Conservation (phyloP, 2,113 vertebrate genomes). For the Poeciliopsis occidentalis region DNA sequence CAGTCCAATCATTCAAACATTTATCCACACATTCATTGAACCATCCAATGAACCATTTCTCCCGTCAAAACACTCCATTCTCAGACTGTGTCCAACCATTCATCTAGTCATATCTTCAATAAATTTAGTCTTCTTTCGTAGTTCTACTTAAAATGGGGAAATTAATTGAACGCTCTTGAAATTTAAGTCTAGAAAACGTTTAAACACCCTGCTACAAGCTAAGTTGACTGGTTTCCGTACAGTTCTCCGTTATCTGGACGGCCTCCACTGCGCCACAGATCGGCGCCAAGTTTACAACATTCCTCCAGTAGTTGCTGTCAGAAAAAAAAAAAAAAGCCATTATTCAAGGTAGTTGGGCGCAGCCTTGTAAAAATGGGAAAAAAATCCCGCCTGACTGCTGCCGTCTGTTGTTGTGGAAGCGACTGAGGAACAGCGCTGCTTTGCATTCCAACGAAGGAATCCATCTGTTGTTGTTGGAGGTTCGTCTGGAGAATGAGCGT, state of each 20-base stretch:
- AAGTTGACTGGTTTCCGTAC: no score
- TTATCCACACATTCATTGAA: neutral
- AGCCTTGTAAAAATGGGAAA: neutral
- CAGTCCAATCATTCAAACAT: neutral
- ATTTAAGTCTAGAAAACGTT: neutral
- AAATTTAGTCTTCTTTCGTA: neutral
- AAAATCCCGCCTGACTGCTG: neutral
- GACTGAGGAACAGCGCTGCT: neutral
- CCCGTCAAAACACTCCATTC: no score
- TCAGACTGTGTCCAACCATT: no score
- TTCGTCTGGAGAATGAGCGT: neutral
- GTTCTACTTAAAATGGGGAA: neutral
- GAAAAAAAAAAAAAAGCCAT: neutral
- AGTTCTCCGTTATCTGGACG: neutral
- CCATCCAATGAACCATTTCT: no score
- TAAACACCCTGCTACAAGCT: neutral
- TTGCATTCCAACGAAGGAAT: neutral
- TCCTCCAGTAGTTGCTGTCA: neutral
- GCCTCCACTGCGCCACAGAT: neutral
- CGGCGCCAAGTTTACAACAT: neutral
- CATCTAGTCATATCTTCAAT: neutral
- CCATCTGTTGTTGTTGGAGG: neutral
- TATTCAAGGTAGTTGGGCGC: neutral
- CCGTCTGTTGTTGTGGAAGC: neutral
- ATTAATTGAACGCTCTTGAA: neutral